A percentile compares a stretch with the other conserved stretches of the same genome.
phyloP scores from a whole-genome alignment of 1,140 invertebrate genomes.

The Pygmarrhopalites habei region DNA sequence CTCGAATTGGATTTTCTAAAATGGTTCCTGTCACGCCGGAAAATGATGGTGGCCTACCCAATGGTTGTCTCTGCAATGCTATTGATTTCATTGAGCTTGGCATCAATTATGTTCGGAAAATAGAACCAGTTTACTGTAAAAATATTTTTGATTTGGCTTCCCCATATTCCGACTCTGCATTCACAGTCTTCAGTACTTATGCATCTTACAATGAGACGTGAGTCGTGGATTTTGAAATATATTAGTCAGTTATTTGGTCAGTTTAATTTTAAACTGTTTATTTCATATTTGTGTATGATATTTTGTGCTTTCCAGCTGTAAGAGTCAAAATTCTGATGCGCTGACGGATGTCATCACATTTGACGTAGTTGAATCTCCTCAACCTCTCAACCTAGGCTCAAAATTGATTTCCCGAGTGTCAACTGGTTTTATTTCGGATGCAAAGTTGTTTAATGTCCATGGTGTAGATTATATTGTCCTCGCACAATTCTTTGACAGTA shows the following conservation, averaged over 20 bases:
- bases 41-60: neutral
- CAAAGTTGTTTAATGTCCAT: neutral
- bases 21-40: neutral
- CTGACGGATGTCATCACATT: too few relatives aligned
- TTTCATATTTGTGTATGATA: constrained; percentile 1
- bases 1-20: neutral
- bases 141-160: neutral
- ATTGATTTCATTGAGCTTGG: neutral
- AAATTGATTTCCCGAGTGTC: too few relatives aligned
- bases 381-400: neutral
- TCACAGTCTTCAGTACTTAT: neutral
- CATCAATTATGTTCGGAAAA: too few relatives aligned
- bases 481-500: neutral
- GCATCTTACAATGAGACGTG: neutral
- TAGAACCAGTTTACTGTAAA: neutral
- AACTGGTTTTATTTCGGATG: neutral
- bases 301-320: too few relatives aligned
- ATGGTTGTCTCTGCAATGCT: neutral
- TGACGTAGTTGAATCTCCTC: neutral
- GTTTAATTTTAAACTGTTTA: neutral
- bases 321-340: too few relatives aligned
- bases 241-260: neutral
- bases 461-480: neutral
- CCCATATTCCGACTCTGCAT: neutral
- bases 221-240: neutral